A percentile compares a stretch with the other conserved stretches of the same genome.
Evolutionary conservation across 2,797 vertebrate species (phyloP).

Genomic region (Microchirus variegatus): DNA sequence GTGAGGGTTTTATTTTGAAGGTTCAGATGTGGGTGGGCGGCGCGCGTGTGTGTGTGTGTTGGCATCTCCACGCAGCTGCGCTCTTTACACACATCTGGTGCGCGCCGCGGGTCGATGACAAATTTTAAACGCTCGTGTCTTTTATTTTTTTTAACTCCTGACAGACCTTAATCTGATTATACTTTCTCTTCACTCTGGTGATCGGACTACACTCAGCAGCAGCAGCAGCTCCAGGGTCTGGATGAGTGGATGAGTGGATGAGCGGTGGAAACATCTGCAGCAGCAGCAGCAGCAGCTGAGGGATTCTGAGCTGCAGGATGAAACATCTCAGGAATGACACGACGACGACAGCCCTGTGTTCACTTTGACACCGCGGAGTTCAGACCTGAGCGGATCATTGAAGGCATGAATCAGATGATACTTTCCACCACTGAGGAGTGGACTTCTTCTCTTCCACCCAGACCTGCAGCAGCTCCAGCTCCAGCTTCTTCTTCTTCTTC

Average conservation of each 20-base stretch:
- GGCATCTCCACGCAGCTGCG: conserved; percentile 41
- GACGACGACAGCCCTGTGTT: not conserved
- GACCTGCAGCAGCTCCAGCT: conserved; percentile 41
- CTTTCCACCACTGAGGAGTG: conserved; percentile 59
- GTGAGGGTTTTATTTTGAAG: conserved; percentile 47
- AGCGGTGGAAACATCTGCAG: conserved; percentile 66
- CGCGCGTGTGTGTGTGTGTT: conserved; percentile 2
- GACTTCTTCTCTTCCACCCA: conserved; percentile 56
- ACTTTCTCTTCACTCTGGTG: not conserved
- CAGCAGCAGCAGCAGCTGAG: conserved; percentile 44
- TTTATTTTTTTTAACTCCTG: not conserved
- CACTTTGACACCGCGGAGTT: not conserved
- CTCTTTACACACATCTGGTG: conserved; percentile 59
- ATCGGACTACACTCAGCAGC: not conserved
- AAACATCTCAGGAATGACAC: conserved; percentile 50
- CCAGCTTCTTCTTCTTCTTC: conserved; percentile 48
- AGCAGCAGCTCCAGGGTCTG: conserved; percentile 51
- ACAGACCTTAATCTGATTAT: not conserved
- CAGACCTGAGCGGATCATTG: not conserved
- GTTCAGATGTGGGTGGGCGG: conserved; percentile 8
- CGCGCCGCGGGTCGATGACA: conserved; percentile 29
- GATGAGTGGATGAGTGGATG: conserved; percentile 42
- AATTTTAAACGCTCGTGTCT: conserved; percentile 33
- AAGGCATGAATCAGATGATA: conserved; percentile 49
- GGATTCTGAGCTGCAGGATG: conserved; percentile 23